A percentile compares a stretch with the other conserved stretches of the same genome.
phyloP scores from a whole-genome alignment of 2,888 invertebrate species.

The Lasius platythorax region DNA sequence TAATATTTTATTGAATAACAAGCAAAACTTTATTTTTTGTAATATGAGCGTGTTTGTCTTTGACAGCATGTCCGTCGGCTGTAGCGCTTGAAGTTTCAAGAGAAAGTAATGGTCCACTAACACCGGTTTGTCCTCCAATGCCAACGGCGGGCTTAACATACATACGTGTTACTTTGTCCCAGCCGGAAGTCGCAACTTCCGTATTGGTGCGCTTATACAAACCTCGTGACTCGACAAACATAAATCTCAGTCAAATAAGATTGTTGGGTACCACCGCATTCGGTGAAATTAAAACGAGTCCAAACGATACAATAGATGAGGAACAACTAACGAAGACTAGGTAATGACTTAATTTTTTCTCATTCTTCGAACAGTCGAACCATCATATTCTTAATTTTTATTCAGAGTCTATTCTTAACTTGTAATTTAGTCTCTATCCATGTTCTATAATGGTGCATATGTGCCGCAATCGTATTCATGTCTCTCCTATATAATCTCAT shows the following conservation, averaged over 20 bases:
- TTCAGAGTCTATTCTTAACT: background rate
- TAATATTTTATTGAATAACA: conserved; percentile 14
- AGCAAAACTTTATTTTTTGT: background rate
- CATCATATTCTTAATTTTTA: background rate
- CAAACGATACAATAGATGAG: conserved; percentile 86
- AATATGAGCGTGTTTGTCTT: background rate
- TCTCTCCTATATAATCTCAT: background rate
- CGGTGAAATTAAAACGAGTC: conserved; percentile 85
- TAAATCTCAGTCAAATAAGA: conserved; percentile 95
- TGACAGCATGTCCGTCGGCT: conserved; percentile 93
- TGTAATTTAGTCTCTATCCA: background rate
- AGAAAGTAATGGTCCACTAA: conserved; percentile 92
- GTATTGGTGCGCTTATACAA: conserved; percentile 93
- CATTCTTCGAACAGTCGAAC: background rate
- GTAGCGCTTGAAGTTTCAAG: conserved; percentile 95
- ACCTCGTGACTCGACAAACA: conserved; percentile 95
- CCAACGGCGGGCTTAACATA: conserved; percentile 95
- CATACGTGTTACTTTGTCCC: conserved; percentile 93
- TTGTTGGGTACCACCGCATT: conserved; percentile 95
- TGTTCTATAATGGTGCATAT: background rate
- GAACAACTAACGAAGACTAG: conserved; percentile 87
- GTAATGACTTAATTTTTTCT: conserved; percentile 70
- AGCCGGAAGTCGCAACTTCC: conserved; percentile 94
- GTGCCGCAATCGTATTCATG: background rate
- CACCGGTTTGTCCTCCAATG: conserved; percentile 94